Percentiles rank a stretch among this genome's conserved stretches.
phyloP scores from a whole-genome alignment of 1,140 invertebrate species.

The Ceratina calcarata region DNA sequence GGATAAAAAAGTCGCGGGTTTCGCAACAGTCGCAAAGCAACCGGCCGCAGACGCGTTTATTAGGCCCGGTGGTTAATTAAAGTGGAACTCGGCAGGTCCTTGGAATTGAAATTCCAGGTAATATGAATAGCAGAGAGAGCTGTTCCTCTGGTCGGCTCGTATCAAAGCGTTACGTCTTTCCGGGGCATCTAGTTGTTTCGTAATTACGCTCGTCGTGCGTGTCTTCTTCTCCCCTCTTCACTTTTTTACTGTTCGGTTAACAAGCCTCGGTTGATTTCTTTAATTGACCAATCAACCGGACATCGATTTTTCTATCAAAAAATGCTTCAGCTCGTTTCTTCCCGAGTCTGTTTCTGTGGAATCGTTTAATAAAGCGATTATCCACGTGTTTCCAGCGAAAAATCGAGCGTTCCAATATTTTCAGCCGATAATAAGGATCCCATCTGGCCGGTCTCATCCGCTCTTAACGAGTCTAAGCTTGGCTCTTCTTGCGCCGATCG shows the following conservation, averaged over 20 bases:
- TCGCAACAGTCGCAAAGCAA: not conserved
- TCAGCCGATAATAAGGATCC: constrained; percentile 30
- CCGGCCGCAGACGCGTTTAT: constrained; percentile 25
- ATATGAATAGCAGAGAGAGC: constrained; percentile 46
- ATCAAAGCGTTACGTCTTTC: constrained; percentile 47
- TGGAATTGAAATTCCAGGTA: constrained; percentile 47
- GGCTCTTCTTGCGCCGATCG: constrained; percentile 20
- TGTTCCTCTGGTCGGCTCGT: constrained; percentile 9
- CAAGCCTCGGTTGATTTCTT: constrained; percentile 7
- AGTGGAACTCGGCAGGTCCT: constrained; percentile 21
- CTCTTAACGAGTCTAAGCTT: constrained; percentile 16
- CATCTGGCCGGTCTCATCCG: constrained; percentile 31
- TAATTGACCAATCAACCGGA: constrained; percentile 4
- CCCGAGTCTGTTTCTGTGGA: not conserved
- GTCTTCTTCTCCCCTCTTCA: not conserved
- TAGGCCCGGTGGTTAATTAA: constrained; percentile 43
- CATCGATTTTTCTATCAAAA: not conserved
- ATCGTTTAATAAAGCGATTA: not conserved
- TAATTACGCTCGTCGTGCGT: constrained; percentile 23
- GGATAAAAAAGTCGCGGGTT: constrained; percentile 6
- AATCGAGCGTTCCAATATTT: constrained; percentile 24
- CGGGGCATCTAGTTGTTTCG: constrained; percentile 43
- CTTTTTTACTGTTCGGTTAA: not conserved
- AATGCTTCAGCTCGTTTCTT: not conserved
- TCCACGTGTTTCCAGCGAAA: not conserved